phyloP scores from a whole-genome alignment of 2,888 invertebrate genomes.

The Cheilosia grossa region DNA sequence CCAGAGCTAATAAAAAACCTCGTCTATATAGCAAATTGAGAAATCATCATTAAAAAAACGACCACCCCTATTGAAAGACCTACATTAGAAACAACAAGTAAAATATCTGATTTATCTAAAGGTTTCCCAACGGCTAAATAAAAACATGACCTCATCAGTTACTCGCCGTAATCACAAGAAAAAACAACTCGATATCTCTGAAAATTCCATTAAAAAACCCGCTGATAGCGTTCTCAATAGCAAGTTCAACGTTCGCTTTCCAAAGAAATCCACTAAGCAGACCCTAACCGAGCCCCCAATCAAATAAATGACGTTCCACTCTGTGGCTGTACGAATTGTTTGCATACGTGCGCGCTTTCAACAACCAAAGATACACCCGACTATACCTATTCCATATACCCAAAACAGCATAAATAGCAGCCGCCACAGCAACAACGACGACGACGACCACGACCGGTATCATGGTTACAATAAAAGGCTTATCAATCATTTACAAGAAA shows the following conservation, averaged over 20 bases:
- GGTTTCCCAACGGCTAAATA: too few relatives aligned
- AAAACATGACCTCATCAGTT: neutral
- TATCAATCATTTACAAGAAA: slow-evolving; percentile 56
- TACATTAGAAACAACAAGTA: too few relatives aligned
- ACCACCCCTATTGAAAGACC: too few relatives aligned
- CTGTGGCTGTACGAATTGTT: slow-evolving; percentile 10
- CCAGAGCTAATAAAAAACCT: too few relatives aligned
- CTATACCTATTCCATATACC: neutral
- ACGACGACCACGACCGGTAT: neutral
- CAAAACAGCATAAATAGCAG: neutral
- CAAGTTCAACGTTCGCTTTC: slow-evolving; percentile 54
- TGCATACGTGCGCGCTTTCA: slow-evolving; percentile 11
- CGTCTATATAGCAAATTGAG: too few relatives aligned
- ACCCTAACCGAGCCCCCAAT: slow-evolving; percentile 30
- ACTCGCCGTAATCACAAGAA: neutral
- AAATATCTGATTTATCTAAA: neutral
- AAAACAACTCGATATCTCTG: neutral
- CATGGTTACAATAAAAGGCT: slow-evolving; percentile 5
- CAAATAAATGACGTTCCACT: slow-evolving; percentile 44
- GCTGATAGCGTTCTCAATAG: slow-evolving; percentile 15
- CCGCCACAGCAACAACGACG: slow-evolving; percentile 5
- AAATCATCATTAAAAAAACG: too few relatives aligned
- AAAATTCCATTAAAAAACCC: slow-evolving; percentile 1
- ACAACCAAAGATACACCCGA: slow-evolving; percentile 4
- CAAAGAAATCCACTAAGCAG: slow-evolving; percentile 21